A percentile compares a stretch with the other conserved stretches of the same genome.
Evolutionary conservation across 2,113 vertebrate species (phyloP).

Genomic region (Tympanuchus pallidicinctus): DNA sequence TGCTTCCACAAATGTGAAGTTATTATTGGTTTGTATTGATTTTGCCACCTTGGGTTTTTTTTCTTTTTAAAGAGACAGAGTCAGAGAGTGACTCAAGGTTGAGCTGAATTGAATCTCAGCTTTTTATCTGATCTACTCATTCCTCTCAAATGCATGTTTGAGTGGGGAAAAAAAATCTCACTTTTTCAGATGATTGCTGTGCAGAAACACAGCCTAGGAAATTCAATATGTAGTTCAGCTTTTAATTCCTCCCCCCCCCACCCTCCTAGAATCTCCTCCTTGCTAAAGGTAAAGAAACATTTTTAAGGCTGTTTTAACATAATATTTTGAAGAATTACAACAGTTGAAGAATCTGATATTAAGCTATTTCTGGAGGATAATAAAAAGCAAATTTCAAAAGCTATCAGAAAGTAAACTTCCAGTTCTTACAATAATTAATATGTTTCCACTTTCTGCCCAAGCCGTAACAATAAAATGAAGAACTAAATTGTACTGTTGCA

Average conservation of each 20-base stretch:
- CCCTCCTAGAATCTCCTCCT: slow-evolving; percentile 21
- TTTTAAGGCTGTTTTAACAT: neutral
- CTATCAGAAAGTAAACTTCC: neutral
- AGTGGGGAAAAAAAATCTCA: slow-evolving; percentile 80
- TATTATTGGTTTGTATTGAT: slow-evolving; percentile 91
- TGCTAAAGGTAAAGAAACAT: slow-evolving; percentile 33
- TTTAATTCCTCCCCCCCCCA: slow-evolving; percentile 64
- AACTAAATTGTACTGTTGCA: neutral
- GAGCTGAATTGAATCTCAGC: slow-evolving; percentile 83
- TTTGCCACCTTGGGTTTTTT: slow-evolving; percentile 80
- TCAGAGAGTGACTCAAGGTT: slow-evolving; percentile 83
- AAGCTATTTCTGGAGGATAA: neutral
- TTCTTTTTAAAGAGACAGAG: slow-evolving; percentile 78
- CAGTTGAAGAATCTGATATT: slow-evolving; percentile 21
- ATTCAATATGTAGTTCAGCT: slow-evolving; percentile 79
- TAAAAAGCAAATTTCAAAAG: slow-evolving; percentile 8
- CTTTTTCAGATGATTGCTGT: slow-evolving; percentile 81
- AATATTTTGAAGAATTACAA: slow-evolving; percentile 44
- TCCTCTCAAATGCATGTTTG: slow-evolving; percentile 85
- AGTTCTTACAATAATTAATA: slow-evolving; percentile 4
- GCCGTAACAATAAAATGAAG: neutral
- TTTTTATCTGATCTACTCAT: slow-evolving; percentile 87
- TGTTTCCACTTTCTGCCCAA: neutral
- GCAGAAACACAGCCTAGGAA: slow-evolving; percentile 79
- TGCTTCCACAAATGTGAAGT: slow-evolving; percentile 91